These are phyloP conservation scores for Eclectus roratus DNA, from an alignment of 2,113 vertebrate species.

Conservation along the genomic window DNA sequence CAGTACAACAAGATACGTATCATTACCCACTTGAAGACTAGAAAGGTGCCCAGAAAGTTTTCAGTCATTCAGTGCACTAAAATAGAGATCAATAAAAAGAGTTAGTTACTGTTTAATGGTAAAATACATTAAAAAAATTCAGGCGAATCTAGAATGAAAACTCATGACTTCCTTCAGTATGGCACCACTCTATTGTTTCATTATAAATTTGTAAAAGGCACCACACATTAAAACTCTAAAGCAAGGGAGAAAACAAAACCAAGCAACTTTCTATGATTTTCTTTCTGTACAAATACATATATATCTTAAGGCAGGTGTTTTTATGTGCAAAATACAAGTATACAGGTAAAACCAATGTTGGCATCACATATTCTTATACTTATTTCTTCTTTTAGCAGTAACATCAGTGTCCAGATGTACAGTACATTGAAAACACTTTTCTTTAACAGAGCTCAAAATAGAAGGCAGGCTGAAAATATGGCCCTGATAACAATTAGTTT, in stretches of 20 bases:
- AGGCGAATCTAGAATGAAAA: constrained; percentile 64
- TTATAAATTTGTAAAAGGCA: constrained; percentile 85
- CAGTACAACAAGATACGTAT: constrained; percentile 30
- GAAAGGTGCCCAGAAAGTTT: constrained; percentile 39
- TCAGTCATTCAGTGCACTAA: constrained; percentile 55
- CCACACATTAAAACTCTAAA: constrained; percentile 85
- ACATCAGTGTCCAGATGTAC: constrained; percentile 64
- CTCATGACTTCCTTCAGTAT: constrained; percentile 53
- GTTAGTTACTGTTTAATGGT: constrained; percentile 66
- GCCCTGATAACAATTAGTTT: constrained; percentile 66
- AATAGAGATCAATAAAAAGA: constrained; percentile 63
- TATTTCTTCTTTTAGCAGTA: constrained; percentile 63
- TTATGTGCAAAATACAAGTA: constrained; percentile 77
- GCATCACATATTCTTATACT: constrained; percentile 63
- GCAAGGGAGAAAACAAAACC: constrained; percentile 66
- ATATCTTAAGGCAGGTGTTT: constrained; percentile 79
- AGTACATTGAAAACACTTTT: constrained; percentile 72
- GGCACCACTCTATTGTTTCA: constrained; percentile 60
- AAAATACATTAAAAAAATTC: constrained; percentile 69
- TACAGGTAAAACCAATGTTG: constrained; percentile 70
- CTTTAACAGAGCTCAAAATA: constrained; percentile 67
- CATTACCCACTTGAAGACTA: constrained; percentile 56
- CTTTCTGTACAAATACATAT: constrained; percentile 68
- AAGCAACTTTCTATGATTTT: constrained; percentile 55
- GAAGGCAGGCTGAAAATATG: constrained; percentile 67